Percentiles rank a stretch among this genome's conserved stretches.
These are phyloP conservation scores for Chironomus tepperi DNA, from an alignment of 1,140 invertebrate species.

Conservation along the genomic window DNA sequence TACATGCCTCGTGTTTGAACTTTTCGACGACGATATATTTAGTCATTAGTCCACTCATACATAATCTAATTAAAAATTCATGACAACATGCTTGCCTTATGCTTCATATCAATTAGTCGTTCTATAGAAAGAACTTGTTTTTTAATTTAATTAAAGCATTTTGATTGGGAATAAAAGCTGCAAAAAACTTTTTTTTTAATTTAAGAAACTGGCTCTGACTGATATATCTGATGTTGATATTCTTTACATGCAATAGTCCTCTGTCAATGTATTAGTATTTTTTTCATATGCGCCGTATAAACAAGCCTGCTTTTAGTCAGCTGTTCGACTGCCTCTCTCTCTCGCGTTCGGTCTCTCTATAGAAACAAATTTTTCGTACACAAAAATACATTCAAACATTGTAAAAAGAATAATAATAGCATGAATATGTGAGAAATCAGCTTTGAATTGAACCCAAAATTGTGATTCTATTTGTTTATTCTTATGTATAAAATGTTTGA, in stretches of 20 bases:
- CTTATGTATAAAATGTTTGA: neutral
- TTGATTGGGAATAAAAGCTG: neutral
- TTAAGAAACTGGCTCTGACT: too few species aligned
- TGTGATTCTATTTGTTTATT: neutral
- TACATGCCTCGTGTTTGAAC: too few species aligned
- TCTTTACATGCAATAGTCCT: neutral
- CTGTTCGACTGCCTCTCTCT: neutral
- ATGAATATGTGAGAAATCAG: neutral
- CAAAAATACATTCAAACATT: neutral
- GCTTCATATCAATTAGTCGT: too few species aligned
- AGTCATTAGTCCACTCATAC: too few species aligned
- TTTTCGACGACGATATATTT: too few species aligned
- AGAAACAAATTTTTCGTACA: slow-evolving; percentile 1
- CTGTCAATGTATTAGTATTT: neutral
- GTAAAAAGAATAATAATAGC: neutral
- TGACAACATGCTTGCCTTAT: too few species aligned
- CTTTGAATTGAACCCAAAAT: neutral
- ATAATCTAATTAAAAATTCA: too few species aligned
- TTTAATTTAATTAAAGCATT: neutral
- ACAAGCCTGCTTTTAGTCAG: neutral
- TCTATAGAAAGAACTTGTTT: neutral
- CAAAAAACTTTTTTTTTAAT: neutral
- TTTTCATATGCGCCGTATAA: neutral
- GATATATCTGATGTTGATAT: neutral
- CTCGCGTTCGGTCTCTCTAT: neutral